Conservation (phyloP, 1,140 invertebrate species). For the Cheumatopsyche charites region DNA sequence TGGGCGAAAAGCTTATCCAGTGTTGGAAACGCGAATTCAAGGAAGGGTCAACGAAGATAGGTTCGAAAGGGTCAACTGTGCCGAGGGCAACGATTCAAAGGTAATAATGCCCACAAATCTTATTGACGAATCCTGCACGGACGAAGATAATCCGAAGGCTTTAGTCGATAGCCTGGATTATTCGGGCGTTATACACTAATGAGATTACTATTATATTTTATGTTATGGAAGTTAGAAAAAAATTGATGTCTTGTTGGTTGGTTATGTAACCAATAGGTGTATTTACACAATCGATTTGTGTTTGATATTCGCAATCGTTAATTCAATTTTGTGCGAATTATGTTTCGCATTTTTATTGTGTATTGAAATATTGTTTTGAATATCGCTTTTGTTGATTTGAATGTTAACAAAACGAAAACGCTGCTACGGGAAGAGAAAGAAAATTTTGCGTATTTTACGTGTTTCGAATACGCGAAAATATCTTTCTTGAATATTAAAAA, state of each 20-base stretch:
- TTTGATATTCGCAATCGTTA: too few relatives aligned
- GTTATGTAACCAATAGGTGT: too few relatives aligned
- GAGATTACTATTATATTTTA: background rate
- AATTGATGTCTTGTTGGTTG: constrained; percentile 3
- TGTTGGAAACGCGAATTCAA: background rate
- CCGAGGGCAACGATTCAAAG: constrained; percentile 20
- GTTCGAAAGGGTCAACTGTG: constrained; percentile 8
- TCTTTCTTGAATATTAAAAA: background rate
- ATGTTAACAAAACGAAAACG: too few relatives aligned
- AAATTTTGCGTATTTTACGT: constrained; percentile 10
- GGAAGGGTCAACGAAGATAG: background rate
- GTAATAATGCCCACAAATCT: constrained; percentile 33
- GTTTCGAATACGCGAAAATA: background rate
- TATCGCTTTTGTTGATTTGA: too few relatives aligned
- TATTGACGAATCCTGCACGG: constrained; percentile 28
- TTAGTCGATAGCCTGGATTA: constrained; percentile 28
- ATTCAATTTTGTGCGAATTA: too few relatives aligned
- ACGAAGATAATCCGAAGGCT: constrained; percentile 40
- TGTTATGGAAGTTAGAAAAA: background rate
- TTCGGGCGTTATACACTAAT: background rate
- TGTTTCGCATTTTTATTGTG: too few relatives aligned
- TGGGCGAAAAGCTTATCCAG: constrained; percentile 21
- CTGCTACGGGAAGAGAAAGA: background rate
- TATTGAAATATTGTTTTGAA: too few relatives aligned
- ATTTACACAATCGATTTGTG: too few relatives aligned